Evolutionary conservation across 2,797 vertebrate species (phyloP), one percentile per base, ranked within the genome.

Genomic region (Danio aesculapii): DNA sequence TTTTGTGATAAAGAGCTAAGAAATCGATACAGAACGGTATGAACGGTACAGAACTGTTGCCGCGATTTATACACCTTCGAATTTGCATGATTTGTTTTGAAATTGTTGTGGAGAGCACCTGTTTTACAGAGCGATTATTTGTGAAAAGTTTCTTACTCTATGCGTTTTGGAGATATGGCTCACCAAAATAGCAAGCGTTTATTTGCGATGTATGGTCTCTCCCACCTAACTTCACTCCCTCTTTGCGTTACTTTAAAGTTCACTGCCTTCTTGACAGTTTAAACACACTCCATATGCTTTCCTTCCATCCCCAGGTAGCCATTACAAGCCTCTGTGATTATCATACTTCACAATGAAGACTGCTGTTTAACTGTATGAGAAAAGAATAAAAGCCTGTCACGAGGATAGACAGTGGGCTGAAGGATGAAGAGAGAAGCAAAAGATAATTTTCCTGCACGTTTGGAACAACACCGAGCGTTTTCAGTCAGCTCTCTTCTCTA

Each of bases 271-370:
- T 17, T 76, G 77, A 77, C 67, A 76, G 46, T 55, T 50, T 63
- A 53, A 67, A 57, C 66, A 50, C 71, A 47, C 19, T 19, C n/a
- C 30, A 49, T 67, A 46, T 59, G 19, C 19, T n/a, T 55, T 55
- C 46, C 11, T 57, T 57, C 50, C 58, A 44, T 73, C 47, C 43
- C 6, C 76, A 83, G 75, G 81, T 84, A 83, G 57, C 79, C 81
- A 83, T 88, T 86, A 86, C 55, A 79, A 44, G 76, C 50, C 59
- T 39, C 6, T 53, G 72, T 84, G 80, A 82, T 84, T 82, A 81
- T 73, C 30, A 52, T 78, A 50, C 30, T 71, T 76, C 66, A 77
- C 49, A 50, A 64, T 55, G 75, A 83, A 77, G 69, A 72, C 75
- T 57, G 75, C 59, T 79, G 79, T 74, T 80, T 77, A 76, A 67